Percentiles rank a stretch among this genome's conserved stretches.
These are phyloP conservation scores for Phrynocephalus forsythii DNA, from an alignment of 2,797 vertebrate genomes.

Conservation along the genomic window DNA sequence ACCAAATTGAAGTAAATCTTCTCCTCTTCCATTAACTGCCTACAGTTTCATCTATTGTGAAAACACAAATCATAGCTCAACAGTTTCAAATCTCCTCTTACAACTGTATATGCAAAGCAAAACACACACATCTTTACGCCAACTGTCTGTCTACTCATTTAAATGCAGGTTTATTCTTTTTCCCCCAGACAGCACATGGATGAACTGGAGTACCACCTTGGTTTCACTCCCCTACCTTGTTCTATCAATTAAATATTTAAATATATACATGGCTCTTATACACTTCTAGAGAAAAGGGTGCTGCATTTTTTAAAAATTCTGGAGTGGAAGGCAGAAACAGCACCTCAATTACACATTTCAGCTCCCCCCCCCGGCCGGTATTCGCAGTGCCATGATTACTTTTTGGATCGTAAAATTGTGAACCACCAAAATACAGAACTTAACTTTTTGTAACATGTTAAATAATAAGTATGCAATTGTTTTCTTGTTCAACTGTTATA, in stretches of 20 bases:
- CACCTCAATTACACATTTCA: slow-evolving; percentile 60
- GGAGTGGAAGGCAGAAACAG: slow-evolving; percentile 67
- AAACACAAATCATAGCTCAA: slow-evolving; percentile 82
- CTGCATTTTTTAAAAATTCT: slow-evolving; percentile 76
- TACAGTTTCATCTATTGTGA: slow-evolving; percentile 77
- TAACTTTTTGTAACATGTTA: slow-evolving; percentile 81
- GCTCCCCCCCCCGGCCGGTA: slow-evolving; percentile 46
- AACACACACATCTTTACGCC: slow-evolving; percentile 72
- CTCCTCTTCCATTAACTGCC: slow-evolving; percentile 71
- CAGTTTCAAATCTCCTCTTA: slow-evolving; percentile 75
- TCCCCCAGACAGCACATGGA: slow-evolving; percentile 67
- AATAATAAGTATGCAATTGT: slow-evolving; percentile 82
- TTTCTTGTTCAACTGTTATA: slow-evolving; percentile 79
- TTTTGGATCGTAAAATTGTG: slow-evolving; percentile 79
- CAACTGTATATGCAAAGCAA: slow-evolving; percentile 78
- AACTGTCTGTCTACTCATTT: slow-evolving; percentile 76
- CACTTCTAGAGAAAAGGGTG: slow-evolving; percentile 82
- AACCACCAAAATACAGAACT: slow-evolving; percentile 89
- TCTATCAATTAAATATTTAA: slow-evolving; percentile 81
- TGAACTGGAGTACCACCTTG: slow-evolving; percentile 74
- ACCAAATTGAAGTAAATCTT: slow-evolving; percentile 84
- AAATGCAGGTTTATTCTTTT: slow-evolving; percentile 63
- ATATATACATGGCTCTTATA: slow-evolving; percentile 88
- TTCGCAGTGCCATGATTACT: slow-evolving; percentile 69
- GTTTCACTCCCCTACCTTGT: slow-evolving; percentile 71